phyloP scores from a whole-genome alignment of 2,888 invertebrate genomes.

The Cynaeus angustus region DNA sequence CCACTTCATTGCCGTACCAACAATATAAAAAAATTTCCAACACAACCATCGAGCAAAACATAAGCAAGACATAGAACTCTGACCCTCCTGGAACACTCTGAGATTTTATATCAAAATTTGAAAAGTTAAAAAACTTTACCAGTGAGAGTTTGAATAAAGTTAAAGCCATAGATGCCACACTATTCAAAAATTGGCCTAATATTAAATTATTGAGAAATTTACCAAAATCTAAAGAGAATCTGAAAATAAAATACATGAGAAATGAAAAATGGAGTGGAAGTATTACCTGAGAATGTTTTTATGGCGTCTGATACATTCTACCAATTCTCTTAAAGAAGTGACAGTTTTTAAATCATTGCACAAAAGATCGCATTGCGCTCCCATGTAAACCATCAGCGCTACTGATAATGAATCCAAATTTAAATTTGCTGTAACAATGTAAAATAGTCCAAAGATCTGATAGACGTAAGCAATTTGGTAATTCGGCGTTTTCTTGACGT shows the following conservation, averaged over 20 bases:
- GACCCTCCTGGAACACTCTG: slow-evolving; percentile 11
- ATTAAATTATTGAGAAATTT: background rate
- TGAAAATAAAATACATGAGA: slow-evolving; percentile 2
- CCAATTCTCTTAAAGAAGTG: background rate
- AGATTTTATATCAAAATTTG: slow-evolving; percentile 16
- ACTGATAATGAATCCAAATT: background rate
- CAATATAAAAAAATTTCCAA: slow-evolving; percentile 21
- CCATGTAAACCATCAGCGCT: background rate
- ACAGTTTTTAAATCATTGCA: background rate
- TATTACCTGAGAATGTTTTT: slow-evolving; percentile 8
- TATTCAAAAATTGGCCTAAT: background rate
- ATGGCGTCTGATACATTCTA: slow-evolving; percentile 3
- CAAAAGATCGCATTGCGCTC: background rate
- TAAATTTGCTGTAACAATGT: background rate
- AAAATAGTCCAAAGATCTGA: background rate
- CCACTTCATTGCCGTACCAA: slow-evolving; percentile 11
- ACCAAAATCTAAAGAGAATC: background rate
- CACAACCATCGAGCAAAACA: background rate
- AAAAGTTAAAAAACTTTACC: background rate
- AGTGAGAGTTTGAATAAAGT: background rate
- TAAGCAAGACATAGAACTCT: background rate
- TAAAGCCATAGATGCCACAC: background rate
- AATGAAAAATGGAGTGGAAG: background rate
- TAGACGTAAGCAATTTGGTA: background rate
- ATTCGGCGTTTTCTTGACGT: background rate